phyloP scores from a whole-genome alignment of 2,797 vertebrate species.

The Cuculus canorus region DNA sequence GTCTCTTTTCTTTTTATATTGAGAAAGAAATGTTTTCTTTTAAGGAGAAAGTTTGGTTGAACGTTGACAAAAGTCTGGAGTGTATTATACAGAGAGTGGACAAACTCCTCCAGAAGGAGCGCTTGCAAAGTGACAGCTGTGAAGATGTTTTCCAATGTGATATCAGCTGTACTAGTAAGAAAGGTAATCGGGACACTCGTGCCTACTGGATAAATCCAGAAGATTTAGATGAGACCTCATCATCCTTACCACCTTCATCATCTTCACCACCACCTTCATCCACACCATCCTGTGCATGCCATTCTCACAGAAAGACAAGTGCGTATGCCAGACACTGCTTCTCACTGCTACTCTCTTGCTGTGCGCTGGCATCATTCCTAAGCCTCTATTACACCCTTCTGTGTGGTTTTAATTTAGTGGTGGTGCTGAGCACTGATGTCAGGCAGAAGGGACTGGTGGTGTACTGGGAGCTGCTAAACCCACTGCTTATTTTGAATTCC shows the following conservation, averaged over 20 bases:
- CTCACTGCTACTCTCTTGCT: conserved; percentile 42
- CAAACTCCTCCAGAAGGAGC: conserved; percentile 94
- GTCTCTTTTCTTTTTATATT: not conserved
- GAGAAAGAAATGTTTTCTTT: conserved; percentile 39
- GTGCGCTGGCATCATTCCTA: conserved; percentile 15
- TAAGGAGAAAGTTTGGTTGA: conserved; percentile 97
- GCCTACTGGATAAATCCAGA: conserved; percentile 96
- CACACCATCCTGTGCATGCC: conserved; percentile 81
- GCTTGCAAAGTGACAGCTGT: conserved; percentile 84
- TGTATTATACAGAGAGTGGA: conserved; percentile 97
- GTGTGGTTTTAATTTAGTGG: not conserved
- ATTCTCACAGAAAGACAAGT: conserved; percentile 79
- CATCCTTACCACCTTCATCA: conserved; percentile 68
- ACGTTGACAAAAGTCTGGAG: conserved; percentile 98
- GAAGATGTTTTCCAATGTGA: conserved; percentile 84
- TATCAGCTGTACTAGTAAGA: conserved; percentile 82
- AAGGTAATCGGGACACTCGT: conserved; percentile 87
- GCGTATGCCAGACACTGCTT: conserved; percentile 81
- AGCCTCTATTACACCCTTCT: not conserved
- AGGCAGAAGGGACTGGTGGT: not conserved
- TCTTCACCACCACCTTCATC: conserved; percentile 71
- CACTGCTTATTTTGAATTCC: not conserved
- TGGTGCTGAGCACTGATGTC: not conserved
- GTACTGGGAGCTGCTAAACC: not conserved
- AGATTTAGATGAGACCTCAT: conserved; percentile 74